Evolutionary conservation across 2,797 vertebrate genomes (phyloP).

Genomic region (Melanotaenia nigrans): DNA sequence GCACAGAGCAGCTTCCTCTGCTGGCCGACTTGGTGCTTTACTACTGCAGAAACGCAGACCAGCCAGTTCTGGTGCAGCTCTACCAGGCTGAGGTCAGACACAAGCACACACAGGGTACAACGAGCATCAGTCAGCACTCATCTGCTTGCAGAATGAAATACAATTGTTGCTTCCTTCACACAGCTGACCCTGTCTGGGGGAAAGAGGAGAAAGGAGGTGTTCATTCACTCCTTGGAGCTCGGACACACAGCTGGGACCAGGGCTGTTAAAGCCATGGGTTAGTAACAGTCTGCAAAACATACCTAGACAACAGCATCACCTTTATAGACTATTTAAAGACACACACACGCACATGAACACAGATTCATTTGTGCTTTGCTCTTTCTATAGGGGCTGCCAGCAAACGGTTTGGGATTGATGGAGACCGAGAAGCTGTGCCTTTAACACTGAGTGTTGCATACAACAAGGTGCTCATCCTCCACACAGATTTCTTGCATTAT

Average conservation of each 20-base stretch:
- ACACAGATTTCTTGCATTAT: background rate
- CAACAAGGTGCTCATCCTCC: slow-evolving; percentile 85
- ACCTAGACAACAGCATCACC: slow-evolving; percentile 11
- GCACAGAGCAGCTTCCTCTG: slow-evolving; percentile 83
- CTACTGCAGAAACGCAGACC: slow-evolving; percentile 90
- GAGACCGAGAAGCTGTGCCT: slow-evolving; percentile 91
- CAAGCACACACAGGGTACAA: slow-evolving; percentile 5
- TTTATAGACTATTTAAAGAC: background rate
- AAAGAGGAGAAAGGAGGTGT: slow-evolving; percentile 89
- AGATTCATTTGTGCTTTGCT: slow-evolving; percentile 12
- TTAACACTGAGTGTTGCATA: slow-evolving; percentile 90
- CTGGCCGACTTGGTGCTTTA: slow-evolving; percentile 95
- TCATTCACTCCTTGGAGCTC: slow-evolving; percentile 93
- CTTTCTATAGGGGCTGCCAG: slow-evolving; percentile 87
- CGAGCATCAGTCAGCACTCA: background rate
- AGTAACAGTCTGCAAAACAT: slow-evolving; percentile 37
- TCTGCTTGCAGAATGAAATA: background rate
- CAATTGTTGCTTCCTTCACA: slow-evolving; percentile 11
- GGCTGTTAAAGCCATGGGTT: slow-evolving; percentile 94
- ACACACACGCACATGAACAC: background rate
- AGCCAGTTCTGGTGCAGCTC: slow-evolving; percentile 90
- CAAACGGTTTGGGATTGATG: slow-evolving; percentile 94
- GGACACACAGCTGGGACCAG: slow-evolving; percentile 91
- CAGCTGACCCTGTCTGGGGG: slow-evolving; percentile 93
- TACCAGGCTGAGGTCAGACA: slow-evolving; percentile 91